phyloP scores from a whole-genome alignment of 2,797 vertebrate species.

The Staurois parvus region DNA sequence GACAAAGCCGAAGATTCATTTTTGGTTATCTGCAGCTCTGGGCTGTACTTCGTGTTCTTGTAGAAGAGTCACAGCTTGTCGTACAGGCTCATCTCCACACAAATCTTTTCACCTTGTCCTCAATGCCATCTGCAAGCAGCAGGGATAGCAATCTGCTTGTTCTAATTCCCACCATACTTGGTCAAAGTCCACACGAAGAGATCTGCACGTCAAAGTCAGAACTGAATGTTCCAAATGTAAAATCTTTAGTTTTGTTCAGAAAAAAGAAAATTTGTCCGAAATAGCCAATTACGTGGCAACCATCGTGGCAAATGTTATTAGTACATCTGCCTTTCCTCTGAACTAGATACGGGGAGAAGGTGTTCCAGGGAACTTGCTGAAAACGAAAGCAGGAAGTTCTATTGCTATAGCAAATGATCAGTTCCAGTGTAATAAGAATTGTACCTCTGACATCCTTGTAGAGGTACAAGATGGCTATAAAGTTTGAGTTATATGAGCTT shows the following conservation, averaged over 20 bases:
- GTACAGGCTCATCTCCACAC: neutral
- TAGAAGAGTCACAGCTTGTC: neutral
- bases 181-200: neutral
- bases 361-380: no score
- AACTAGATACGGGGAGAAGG: no score
- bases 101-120: constrained; percentile 18
- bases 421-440: no score
- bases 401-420: no score
- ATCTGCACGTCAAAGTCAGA: neutral
- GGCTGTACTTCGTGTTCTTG: neutral
- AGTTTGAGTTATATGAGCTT: no score
- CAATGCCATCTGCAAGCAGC: constrained; percentile 32
- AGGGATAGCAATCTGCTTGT: constrained; percentile 31
- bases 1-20: neutral
- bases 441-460: no score
- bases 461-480: no score
- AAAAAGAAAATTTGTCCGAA: neutral
- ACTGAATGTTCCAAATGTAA: neutral
- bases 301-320: no score
- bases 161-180: neutral
- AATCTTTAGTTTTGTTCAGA: neutral
- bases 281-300: neutral
- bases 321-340: no score
- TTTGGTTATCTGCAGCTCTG: neutral
- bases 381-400: no score